Percentiles rank a stretch among this genome's conserved stretches.
Conservation (phyloP, 2,113 vertebrate species). For the Phrynosoma blainvillii region DNA sequence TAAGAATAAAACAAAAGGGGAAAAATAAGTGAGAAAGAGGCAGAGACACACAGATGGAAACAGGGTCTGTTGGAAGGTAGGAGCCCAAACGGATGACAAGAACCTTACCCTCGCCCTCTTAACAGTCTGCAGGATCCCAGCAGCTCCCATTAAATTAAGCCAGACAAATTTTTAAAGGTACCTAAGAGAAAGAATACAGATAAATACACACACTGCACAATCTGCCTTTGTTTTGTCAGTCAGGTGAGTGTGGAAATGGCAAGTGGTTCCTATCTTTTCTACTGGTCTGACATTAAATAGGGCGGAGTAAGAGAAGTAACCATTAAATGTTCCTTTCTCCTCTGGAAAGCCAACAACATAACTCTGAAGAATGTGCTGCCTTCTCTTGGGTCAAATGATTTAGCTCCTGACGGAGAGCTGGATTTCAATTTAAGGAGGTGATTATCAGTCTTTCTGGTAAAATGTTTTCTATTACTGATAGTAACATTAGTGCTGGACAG, state of each 20-base stretch:
- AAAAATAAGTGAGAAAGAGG: conserved; percentile 73
- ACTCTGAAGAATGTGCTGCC: background rate
- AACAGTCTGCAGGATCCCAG: conserved; percentile 87
- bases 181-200: conserved; percentile 99
- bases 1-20: conserved; percentile 71
- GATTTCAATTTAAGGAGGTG: background rate
- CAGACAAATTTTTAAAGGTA: conserved; percentile 97
- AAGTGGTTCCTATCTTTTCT: background rate
- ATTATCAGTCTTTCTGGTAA: too few relatives aligned
- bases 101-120: conserved; percentile 98
- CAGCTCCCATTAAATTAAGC: conserved; percentile 98
- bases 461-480: background rate
- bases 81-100: conserved; percentile 93
- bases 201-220: conserved; percentile 87
- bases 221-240: conserved; percentile 53
- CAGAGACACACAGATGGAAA: conserved; percentile 83
- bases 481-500: background rate
- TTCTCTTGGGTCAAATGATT: background rate
- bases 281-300: conserved; percentile 4
- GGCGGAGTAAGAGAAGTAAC: background rate
- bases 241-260: conserved; percentile 26
- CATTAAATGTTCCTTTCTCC: background rate
- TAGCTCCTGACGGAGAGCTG: background rate
- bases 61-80: conserved; percentile 80
- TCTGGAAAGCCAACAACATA: background rate